A percentile compares a stretch with the other conserved stretches of the same genome.
Conservation (phyloP, 23 tunicate species). For the Oikopleura dioica region DNA sequence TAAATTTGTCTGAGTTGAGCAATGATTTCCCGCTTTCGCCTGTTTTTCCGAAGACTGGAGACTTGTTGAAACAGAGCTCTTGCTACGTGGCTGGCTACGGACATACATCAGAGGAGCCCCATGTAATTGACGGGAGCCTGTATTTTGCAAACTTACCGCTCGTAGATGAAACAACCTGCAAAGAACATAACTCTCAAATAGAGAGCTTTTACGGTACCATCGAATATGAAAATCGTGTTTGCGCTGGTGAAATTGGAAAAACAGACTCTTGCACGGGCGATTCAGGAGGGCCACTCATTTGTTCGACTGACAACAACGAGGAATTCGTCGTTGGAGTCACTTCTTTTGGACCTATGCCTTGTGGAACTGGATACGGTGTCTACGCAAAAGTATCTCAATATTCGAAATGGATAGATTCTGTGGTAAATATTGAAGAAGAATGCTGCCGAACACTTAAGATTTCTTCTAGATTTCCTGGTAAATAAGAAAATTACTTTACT, state of each 20-base stretch:
- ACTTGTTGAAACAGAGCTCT: background rate
- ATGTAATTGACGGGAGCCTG: too few relatives aligned
- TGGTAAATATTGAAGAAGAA: too few relatives aligned
- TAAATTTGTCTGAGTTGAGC: background rate
- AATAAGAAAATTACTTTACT: too few relatives aligned
- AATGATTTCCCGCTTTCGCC: background rate
- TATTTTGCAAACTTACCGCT: too few relatives aligned
- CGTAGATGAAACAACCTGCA: background rate
- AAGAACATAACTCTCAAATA: background rate
- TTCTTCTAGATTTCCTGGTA: too few relatives aligned
- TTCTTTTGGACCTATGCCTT: background rate
- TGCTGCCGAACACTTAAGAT: too few relatives aligned
- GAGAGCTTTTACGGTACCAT: too few relatives aligned
- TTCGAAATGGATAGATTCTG: too few relatives aligned
- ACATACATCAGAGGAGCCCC: background rate
- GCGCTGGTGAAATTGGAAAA: background rate
- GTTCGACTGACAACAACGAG: too few relatives aligned
- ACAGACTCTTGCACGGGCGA: background rate
- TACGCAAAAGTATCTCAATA: background rate
- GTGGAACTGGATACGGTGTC: conserved; percentile 1
- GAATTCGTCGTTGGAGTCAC: background rate
- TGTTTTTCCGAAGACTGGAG: background rate
- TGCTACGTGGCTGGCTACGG: conserved; percentile 9
- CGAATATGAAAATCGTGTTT: background rate
- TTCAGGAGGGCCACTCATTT: conserved; percentile 7